phyloP scores from a whole-genome alignment of 2,113 vertebrate species.

The Bubalus kerabau region DNA sequence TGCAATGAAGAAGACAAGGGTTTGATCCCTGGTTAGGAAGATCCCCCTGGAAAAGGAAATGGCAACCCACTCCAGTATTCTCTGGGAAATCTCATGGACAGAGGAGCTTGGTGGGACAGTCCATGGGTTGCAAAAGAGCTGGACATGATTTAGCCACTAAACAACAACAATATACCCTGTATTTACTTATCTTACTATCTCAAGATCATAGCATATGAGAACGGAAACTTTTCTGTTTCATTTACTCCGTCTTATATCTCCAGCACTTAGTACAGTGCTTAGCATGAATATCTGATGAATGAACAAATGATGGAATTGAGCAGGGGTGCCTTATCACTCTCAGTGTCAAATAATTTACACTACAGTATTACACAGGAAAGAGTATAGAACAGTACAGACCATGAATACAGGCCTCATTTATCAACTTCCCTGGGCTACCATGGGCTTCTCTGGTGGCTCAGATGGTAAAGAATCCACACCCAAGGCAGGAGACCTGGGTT shows the following conservation, averaged over 20 bases:
- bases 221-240: neutral
- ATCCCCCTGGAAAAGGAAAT: neutral
- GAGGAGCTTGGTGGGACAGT: neutral
- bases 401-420: neutral
- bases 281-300: neutral
- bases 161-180: neutral
- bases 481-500: neutral
- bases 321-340: neutral
- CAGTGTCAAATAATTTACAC: neutral
- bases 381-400: neutral
- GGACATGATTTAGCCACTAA: neutral
- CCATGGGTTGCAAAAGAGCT: neutral
- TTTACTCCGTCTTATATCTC: neutral
- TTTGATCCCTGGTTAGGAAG: neutral
- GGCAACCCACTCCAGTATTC: neutral
- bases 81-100: neutral
- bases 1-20: neutral
- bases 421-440: neutral
- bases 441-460: neutral
- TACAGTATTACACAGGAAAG: neutral
- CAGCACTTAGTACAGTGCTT: neutral
- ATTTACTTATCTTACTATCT: neutral
- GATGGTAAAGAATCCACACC: neutral
- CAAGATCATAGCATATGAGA: neutral
- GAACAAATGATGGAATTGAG: neutral